phyloP scores from a whole-genome alignment of 2,888 invertebrate genomes.

The Pseudeuparius sepicola region DNA sequence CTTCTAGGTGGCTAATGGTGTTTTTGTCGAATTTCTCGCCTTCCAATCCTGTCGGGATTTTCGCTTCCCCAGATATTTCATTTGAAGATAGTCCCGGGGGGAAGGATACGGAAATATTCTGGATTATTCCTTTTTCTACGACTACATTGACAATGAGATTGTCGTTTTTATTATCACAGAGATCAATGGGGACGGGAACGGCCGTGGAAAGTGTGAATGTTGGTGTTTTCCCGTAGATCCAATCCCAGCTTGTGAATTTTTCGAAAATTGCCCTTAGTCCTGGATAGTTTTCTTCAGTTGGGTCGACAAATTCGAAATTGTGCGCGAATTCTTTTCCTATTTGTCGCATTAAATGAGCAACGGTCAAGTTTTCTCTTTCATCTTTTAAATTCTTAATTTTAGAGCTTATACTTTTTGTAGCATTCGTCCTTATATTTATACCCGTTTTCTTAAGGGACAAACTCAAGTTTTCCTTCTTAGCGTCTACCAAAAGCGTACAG shows the following conservation, averaged over 20 bases:
- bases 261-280: not conserved
- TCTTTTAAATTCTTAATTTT: constrained; percentile 76
- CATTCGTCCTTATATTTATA: constrained; percentile 71
- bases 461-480: constrained; percentile 65
- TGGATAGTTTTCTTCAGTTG: constrained; percentile 2
- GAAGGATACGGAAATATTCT: no score
- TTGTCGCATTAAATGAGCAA: constrained; percentile 60
- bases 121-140: constrained; percentile 1
- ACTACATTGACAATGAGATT: not conserved
- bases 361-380: constrained; percentile 58
- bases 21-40: no score
- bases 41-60: no score
- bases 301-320: not conserved
- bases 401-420: constrained; percentile 75
- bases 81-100: no score
- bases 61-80: no score
- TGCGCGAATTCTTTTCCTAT: no score
- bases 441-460: constrained; percentile 63
- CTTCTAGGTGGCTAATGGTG: no score
- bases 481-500: constrained; percentile 86
- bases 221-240: constrained; percentile 1
- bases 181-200: not conserved
- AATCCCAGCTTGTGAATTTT: not conserved
- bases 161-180: not conserved
- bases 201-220: not conserved